Evolutionary conservation across 2,888 invertebrate species (phyloP).

Genomic region (Brachyptera risi): DNA sequence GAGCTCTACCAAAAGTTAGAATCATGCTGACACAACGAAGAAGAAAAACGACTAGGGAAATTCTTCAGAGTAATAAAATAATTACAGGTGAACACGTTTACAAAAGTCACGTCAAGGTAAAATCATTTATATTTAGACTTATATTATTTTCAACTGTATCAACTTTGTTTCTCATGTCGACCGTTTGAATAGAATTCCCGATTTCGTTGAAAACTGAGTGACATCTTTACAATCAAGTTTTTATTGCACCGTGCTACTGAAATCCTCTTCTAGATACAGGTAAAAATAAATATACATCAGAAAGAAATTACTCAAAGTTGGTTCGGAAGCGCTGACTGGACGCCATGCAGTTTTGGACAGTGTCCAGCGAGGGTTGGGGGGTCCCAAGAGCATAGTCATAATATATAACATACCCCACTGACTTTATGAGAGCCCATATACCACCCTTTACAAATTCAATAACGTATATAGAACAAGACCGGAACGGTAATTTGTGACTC

Average conservation of each 20-base stretch:
- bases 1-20: background rate
- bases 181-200: background rate
- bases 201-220: conserved; percentile 3
- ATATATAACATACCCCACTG: conserved; percentile 12
- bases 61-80: conserved; percentile 6
- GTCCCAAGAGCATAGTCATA: background rate
- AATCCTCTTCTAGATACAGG: background rate
- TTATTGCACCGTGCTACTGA: conserved; percentile 4
- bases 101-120: conserved; percentile 5
- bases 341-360: background rate
- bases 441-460: no score
- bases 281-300: no score
- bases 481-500: conserved; percentile 13
- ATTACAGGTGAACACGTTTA: conserved; percentile 10
- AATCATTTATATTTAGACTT: conserved; percentile 19
- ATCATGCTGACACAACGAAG: background rate
- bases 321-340: conserved; percentile 16
- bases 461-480: background rate
- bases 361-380: conserved; percentile 1
- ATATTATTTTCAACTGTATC: background rate
- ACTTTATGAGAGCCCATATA: conserved; percentile 19
- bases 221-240: background rate
- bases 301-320: no score
- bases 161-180: background rate
- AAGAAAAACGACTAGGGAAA: background rate